Base-by-base conservation (phyloP, 2,888 invertebrate genomes). In the Helicoverpa assulta region DNA sequence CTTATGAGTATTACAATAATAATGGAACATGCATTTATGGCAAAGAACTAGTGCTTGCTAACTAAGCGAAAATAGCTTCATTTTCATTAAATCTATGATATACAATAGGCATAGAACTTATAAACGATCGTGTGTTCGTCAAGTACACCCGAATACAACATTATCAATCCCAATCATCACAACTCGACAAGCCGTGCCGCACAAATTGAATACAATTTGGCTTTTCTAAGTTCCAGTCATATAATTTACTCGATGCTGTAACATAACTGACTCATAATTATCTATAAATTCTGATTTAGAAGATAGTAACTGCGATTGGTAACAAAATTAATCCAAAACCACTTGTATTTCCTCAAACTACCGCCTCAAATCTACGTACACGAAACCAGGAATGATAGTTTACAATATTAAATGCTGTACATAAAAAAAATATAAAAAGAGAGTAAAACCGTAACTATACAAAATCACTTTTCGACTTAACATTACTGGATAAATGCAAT, bases 11-110 rank as follows among this genome's bases (percentile, higher is more conserved):
- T 96, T 96, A 95, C 93, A 92, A 92, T 90, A 91, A 93, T 91
- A 94, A 95, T 95, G 96, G 96, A 96, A 96, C 96, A 95, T 96
- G 96, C 95, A 94, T 95, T 89, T 96, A 96, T 96, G 96, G 96
- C 96, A 95, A 94, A 95, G 92, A 93, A 94, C 94, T 94, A 94
- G 91, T 94, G 93, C 89, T 93, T 92, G 94, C 94, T 94, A 91
- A 93, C 93, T 93, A 94, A 94, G 95, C 94, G 92, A 92, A 91
- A 93, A 94, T 94, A 95, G 95, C 95, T 92, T 95, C 94, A 90
- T 93, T 93, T 93, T 87, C 85, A 88, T 89, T 90, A 93, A 76
- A 91, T 89, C 93, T 94, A 94, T 77, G 88, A 91, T 91, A 90
- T 88, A 91, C 84, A 90, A 82, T 80, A 74, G 65, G 65, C 66